These are phyloP conservation scores for Ceyx margarethae DNA, from an alignment of 2,113 vertebrate genomes.

Conservation along the genomic window DNA sequence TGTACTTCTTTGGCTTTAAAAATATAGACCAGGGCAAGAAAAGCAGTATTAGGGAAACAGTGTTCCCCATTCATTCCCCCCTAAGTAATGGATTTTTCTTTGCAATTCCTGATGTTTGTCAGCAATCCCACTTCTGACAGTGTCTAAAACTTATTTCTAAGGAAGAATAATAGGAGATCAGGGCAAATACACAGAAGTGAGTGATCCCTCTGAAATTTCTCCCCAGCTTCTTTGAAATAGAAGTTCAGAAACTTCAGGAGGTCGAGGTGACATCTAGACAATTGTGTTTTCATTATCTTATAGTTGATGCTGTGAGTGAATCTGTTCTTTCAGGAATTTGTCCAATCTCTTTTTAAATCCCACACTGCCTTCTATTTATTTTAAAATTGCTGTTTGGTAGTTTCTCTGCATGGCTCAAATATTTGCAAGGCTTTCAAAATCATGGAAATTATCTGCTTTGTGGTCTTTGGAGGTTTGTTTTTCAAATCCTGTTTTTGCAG, in stretches of 20 bases:
- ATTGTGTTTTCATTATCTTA: not conserved
- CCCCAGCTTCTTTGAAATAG: not conserved
- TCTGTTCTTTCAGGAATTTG: not conserved
- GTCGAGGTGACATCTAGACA: not conserved
- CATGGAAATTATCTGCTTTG: not conserved
- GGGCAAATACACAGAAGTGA: not conserved
- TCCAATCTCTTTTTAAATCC: not conserved
- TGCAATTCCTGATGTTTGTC: not conserved
- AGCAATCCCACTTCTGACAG: not conserved
- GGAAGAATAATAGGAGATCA: not conserved
- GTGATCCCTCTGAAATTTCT: not conserved
- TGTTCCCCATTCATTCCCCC: not conserved
- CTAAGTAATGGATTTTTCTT: not conserved
- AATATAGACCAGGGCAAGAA: not conserved
- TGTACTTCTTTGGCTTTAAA: not conserved
- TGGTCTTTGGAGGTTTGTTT: not conserved
- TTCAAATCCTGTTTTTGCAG: not conserved
- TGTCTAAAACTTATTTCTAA: not conserved
- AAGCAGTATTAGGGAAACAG: not conserved
- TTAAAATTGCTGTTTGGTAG: not conserved
- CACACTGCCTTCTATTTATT: not conserved
- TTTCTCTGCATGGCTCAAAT: not conserved
- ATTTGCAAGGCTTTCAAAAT: not conserved
- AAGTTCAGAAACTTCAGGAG: not conserved
- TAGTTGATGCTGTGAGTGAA: not conserved